phyloP scores from a whole-genome alignment of 2,888 invertebrate species.

The Lasius fuliginosus region DNA sequence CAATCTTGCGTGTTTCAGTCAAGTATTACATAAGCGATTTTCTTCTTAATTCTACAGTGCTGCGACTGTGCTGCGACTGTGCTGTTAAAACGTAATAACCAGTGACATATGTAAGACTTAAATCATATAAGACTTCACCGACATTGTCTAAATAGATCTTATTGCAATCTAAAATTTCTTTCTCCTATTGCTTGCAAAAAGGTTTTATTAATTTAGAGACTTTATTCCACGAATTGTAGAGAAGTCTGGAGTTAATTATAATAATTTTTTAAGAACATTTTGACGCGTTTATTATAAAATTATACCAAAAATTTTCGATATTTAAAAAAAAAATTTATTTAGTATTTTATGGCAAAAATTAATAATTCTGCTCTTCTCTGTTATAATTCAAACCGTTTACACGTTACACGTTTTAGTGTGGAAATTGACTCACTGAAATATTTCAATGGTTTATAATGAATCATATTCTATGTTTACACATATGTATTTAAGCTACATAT shows the following conservation, averaged over 20 bases:
- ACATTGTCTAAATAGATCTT: background rate
- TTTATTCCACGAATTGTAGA: background rate
- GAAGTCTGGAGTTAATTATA: background rate
- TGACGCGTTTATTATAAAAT: background rate
- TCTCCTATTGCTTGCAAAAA: background rate
- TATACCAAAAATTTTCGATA: background rate
- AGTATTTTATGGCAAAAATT: background rate
- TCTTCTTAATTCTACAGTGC: slow-evolving; percentile 54
- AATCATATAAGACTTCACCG: slow-evolving; percentile 34
- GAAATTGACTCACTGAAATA: background rate
- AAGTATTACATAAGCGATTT: slow-evolving; percentile 60
- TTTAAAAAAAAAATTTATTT: slow-evolving; percentile 14
- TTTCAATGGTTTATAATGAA: background rate
- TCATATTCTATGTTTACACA: background rate
- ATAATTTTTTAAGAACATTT: background rate
- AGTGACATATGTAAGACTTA: slow-evolving; percentile 32
- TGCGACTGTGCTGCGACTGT: slow-evolving; percentile 35
- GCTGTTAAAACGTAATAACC: slow-evolving; percentile 51
- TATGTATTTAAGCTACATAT: background rate
- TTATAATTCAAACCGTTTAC: background rate
- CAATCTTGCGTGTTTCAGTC: slow-evolving; percentile 29
- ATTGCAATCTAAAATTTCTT: background rate
- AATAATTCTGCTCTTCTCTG: slow-evolving; percentile 13
- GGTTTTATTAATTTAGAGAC: background rate
- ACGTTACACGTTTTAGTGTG: background rate